These are phyloP conservation scores for Anabacerthia variegaticeps DNA, from an alignment of 2,797 vertebrate species.

Conservation along the genomic window DNA sequence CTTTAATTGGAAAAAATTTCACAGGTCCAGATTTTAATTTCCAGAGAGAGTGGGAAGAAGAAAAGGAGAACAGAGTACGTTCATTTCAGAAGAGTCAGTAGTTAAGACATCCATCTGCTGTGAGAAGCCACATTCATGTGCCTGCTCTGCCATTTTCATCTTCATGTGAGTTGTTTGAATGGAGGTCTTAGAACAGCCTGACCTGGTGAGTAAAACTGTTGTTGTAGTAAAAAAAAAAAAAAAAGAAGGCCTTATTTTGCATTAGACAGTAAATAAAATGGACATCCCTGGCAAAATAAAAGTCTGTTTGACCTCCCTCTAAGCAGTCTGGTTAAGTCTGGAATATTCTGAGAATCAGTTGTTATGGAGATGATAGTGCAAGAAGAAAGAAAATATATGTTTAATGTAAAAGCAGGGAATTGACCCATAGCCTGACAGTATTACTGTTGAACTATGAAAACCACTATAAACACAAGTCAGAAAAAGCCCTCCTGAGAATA, in stretches of 20 bases:
- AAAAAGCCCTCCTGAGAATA: background rate
- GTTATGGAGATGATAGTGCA: background rate
- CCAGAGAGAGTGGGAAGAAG: conserved; percentile 24
- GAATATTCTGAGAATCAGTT: background rate
- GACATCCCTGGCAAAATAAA: background rate
- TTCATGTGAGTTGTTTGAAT: background rate
- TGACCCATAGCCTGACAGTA: background rate
- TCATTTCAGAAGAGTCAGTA: conserved; percentile 35
- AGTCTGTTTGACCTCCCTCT: background rate
- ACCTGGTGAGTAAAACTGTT: background rate
- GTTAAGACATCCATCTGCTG: conserved; percentile 61
- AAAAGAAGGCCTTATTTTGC: background rate
- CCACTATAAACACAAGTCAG: background rate
- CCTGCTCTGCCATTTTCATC: background rate
- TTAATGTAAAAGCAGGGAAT: background rate
- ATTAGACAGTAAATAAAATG: background rate
- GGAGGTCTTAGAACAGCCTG: background rate
- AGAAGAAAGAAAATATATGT: background rate
- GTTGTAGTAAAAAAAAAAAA: background rate
- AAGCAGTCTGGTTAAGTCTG: background rate
- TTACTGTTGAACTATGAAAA: background rate
- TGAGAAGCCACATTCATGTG: background rate
- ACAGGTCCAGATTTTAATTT: conserved; percentile 63
- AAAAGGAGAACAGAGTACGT: conserved; percentile 5
- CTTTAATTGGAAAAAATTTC: conserved; percentile 65